Percentiles rank a stretch among this genome's conserved stretches.
Conservation (phyloP, 1,140 invertebrate genomes). For the Bombus pyrosoma region DNA sequence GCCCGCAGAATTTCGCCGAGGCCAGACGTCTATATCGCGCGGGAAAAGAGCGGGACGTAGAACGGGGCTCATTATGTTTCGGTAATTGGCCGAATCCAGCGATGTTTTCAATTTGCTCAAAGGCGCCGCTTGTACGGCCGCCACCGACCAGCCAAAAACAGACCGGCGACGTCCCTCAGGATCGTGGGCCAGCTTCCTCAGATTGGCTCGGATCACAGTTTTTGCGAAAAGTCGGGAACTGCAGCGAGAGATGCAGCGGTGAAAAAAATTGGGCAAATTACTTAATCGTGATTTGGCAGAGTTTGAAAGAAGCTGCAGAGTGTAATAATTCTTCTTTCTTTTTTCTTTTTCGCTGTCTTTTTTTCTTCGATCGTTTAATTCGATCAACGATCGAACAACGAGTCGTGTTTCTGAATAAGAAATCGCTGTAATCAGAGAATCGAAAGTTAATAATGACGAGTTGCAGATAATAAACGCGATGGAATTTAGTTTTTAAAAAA, state of each 20-base stretch:
- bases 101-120: slow-evolving; percentile 79
- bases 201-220: not conserved
- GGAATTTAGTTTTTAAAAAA: too few relatives aligned
- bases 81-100: slow-evolving; percentile 78
- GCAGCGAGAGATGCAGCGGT: not conserved
- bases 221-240: not conserved
- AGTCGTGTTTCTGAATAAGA: not conserved
- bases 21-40: slow-evolving; percentile 41
- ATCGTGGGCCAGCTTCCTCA: not conserved
- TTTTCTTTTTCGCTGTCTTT: not conserved
- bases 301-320: not conserved
- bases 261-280: not conserved
- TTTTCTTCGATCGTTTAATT: too few relatives aligned
- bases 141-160: not conserved
- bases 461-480: too few relatives aligned
- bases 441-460: too few relatives aligned
- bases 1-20: slow-evolving; percentile 16
- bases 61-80: slow-evolving; percentile 75
- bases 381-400: too few relatives aligned
- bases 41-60: slow-evolving; percentile 29
- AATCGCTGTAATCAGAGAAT: not conserved
- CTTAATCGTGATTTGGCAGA: not conserved
- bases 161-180: not conserved
- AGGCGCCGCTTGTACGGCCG: slow-evolving; percentile 72
- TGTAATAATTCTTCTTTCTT: not conserved